These are phyloP conservation scores for Sebastiscus tertius DNA, from an alignment of 2,797 vertebrate species.

Conservation along the genomic window DNA sequence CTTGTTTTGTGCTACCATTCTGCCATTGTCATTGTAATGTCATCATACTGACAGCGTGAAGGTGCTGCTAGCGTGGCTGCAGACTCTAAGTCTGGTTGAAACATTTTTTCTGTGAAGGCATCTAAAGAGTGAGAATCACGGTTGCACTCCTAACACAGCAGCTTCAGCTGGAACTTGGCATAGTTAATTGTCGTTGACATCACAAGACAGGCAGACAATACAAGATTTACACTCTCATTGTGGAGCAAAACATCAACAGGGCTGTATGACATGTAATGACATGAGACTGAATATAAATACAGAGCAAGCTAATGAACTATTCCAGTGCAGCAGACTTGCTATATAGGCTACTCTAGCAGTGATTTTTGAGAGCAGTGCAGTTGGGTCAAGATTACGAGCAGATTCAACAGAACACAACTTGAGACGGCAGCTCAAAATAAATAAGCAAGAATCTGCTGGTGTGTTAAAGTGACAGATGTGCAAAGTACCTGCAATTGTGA, in stretches of 20 bases:
- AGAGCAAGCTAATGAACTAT: neutral
- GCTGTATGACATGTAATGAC: neutral
- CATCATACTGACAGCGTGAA: neutral
- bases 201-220: conserved; percentile 20
- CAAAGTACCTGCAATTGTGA: neutral
- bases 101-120: neutral
- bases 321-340: neutral
- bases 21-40: neutral
- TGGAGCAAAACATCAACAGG: neutral
- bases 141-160: neutral
- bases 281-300: neutral
- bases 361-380: neutral
- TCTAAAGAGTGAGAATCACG: neutral
- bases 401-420: neutral
- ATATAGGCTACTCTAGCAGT: neutral
- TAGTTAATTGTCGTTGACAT: conserved; percentile 12
- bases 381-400: neutral
- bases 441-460: neutral
- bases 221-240: conserved; percentile 3
- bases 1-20: neutral
- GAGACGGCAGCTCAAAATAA: neutral
- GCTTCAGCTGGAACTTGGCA: neutral
- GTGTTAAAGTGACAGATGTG: conserved; percentile 12
- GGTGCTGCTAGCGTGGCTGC: neutral
- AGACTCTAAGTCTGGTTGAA: neutral